phyloP scores from a whole-genome alignment of 2,888 invertebrate species.

The Drosophila peninsularis region DNA sequence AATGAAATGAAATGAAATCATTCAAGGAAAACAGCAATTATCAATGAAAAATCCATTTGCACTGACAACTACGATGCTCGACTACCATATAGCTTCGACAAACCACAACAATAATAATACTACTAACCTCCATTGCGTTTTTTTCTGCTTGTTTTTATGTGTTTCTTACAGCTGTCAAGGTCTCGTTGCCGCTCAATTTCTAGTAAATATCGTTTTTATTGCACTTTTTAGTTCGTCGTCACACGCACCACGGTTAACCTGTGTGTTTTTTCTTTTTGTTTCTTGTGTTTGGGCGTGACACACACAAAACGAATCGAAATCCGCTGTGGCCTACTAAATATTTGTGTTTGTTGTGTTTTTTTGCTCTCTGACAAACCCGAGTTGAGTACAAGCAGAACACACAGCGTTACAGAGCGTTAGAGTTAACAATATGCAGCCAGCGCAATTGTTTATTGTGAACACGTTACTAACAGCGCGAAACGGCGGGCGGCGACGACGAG shows the following conservation, averaged over 20 bases:
- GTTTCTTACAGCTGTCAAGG: constrained; percentile 40
- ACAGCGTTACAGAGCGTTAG: constrained; percentile 4
- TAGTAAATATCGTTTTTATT: constrained; percentile 46
- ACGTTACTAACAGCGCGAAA: constrained; percentile 51
- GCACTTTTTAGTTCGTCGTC: constrained; percentile 41
- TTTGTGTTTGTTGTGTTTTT: constrained; percentile 42
- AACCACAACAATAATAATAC: constrained; percentile 33
- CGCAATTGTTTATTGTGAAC: constrained; percentile 60
- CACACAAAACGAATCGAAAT: constrained; percentile 49
- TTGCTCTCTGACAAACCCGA: constrained; percentile 38
- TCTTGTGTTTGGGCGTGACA: constrained; percentile 70
- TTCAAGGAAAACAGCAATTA: constrained; percentile 69
- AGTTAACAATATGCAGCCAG: constrained; percentile 57
- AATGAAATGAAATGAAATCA: constrained; percentile 76
- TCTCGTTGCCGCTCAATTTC: constrained; percentile 45
- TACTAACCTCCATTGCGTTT: constrained; percentile 76
- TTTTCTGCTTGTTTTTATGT: constrained; percentile 42
- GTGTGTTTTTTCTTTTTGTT: constrained; percentile 28
- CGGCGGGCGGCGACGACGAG: constrained; percentile 34
- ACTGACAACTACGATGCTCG: constrained; percentile 18
- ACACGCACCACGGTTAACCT: constrained; percentile 62
- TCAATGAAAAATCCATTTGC: constrained; percentile 65
- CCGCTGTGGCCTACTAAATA: constrained; percentile 51
- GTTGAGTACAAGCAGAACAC: constrained; percentile 20
- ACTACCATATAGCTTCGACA: constrained; percentile 26